Conservation (phyloP, 2,888 invertebrate genomes). For the Eupithecia pulchellata region DNA sequence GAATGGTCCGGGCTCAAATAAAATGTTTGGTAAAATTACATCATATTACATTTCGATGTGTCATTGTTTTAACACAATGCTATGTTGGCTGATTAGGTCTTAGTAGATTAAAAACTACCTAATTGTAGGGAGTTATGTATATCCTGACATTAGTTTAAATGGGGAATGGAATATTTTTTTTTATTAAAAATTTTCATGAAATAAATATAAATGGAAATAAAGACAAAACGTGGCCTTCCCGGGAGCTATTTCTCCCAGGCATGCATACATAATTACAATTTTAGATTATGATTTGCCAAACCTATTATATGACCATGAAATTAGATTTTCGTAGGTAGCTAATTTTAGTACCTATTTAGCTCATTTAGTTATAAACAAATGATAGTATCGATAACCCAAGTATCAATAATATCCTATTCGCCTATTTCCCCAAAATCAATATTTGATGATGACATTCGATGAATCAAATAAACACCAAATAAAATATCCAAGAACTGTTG, state of each 20-base stretch:
- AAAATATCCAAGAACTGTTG: slow-evolving; percentile 35
- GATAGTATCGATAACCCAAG: neutral
- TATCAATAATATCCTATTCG: neutral
- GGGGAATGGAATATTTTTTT: too few relatives aligned
- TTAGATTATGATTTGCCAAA: too few relatives aligned
- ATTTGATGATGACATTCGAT: slow-evolving; percentile 18
- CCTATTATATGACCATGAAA: too few relatives aligned
- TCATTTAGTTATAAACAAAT: neutral
- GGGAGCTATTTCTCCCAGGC: too few relatives aligned
- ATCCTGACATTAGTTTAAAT: too few relatives aligned
- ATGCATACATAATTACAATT: too few relatives aligned
- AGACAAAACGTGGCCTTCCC: too few relatives aligned
- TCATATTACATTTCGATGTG: neutral
- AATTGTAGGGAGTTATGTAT: too few relatives aligned
- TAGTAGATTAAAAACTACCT: too few relatives aligned
- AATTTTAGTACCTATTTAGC: too few relatives aligned
- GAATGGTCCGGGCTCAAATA: neutral
- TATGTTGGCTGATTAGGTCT: neutral
- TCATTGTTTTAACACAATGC: neutral
- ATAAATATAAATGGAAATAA: too few relatives aligned
- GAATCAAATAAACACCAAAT: slow-evolving; percentile 28
- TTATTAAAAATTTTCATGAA: too few relatives aligned
- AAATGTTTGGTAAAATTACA: neutral
- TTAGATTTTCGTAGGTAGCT: neutral
- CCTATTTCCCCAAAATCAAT: slow-evolving; percentile 6